phyloP scores from a whole-genome alignment of 37 sponge, comb jelly and placozoan genomes.

The Diacarnus erythraeanus region DNA sequence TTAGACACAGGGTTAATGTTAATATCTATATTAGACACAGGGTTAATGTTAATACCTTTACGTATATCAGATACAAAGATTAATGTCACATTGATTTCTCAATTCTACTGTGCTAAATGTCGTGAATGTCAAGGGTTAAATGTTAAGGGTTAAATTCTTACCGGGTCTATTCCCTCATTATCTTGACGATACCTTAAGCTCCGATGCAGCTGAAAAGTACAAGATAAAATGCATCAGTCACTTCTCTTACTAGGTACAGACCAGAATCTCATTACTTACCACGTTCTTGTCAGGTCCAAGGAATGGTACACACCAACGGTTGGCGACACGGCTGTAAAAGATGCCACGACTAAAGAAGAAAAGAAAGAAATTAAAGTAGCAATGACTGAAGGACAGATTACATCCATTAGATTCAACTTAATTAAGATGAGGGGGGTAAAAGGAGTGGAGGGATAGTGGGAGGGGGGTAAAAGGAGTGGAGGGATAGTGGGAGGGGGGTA shows the following conservation, averaged over 20 bases:
- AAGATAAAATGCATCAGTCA: neutral
- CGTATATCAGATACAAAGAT: too few relatives aligned
- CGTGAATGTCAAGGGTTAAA: too few relatives aligned
- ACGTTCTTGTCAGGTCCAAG: conserved; percentile 60
- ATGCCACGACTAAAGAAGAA: conserved; percentile 3
- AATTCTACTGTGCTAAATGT: too few relatives aligned
- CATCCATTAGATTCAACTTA: neutral
- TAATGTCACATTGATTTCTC: too few relatives aligned
- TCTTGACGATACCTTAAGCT: conserved; percentile 51
- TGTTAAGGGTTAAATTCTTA: too few relatives aligned
- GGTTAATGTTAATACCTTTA: too few relatives aligned
- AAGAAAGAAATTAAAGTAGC: too few relatives aligned
- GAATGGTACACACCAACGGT: conserved; percentile 57
- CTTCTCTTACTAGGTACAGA: neutral
- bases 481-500: too few relatives aligned
- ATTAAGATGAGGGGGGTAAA: neutral
- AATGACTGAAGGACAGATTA: neutral
- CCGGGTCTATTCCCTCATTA: conserved; percentile 24
- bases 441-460: too few relatives aligned
- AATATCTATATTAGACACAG: too few relatives aligned
- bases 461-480: too few relatives aligned
- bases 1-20: too few relatives aligned
- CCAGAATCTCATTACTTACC: conserved; percentile 30
- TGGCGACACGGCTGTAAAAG: conserved; percentile 40
- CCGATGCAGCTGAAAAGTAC: conserved; percentile 28